A percentile compares a stretch with the other conserved stretches of the same genome.
phyloP scores from a whole-genome alignment of 2,797 vertebrate species.

The Pseudotriccus pelzelni region DNA sequence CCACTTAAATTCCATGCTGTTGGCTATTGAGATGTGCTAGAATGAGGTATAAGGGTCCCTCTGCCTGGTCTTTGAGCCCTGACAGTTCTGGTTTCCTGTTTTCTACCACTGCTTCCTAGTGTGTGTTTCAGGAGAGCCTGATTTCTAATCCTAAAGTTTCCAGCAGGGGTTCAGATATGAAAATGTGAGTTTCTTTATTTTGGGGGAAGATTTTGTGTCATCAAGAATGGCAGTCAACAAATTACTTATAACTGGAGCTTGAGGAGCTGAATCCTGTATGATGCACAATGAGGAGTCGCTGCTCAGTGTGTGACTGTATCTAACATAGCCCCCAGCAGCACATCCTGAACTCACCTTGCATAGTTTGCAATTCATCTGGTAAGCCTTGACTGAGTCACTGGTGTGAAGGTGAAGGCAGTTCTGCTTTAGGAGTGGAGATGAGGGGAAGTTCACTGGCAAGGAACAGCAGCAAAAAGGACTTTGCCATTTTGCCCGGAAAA shows the following conservation, averaged over 20 bases:
- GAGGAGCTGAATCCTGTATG: not conserved
- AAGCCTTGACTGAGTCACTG: rapidly evolving
- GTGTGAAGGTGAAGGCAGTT: no score
- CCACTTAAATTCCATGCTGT: not conserved
- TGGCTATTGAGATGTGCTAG: not conserved
- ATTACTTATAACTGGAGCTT: not conserved
- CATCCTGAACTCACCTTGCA: not conserved
- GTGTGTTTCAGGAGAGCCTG: not conserved
- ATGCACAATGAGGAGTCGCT: not conserved
- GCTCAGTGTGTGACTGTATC: not conserved
- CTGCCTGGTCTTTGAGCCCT: not conserved
- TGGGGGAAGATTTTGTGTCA: not conserved
- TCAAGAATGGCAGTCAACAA: not conserved
- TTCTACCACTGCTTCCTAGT: not conserved
- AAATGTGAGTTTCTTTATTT: not conserved
- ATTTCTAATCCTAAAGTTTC: not conserved
- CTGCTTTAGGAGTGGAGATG: no score
- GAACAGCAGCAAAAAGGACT: not conserved
- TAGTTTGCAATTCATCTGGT: not conserved
- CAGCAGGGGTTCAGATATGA: not conserved
- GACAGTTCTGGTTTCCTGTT: not conserved
- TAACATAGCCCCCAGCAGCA: not conserved
- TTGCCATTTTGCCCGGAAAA: not conserved
- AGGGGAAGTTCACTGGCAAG: not conserved
- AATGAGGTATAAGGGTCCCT: rapidly evolving